Base-by-base conservation (phyloP, 2,797 vertebrate genomes). In the Enteromius treurensis region DNA sequence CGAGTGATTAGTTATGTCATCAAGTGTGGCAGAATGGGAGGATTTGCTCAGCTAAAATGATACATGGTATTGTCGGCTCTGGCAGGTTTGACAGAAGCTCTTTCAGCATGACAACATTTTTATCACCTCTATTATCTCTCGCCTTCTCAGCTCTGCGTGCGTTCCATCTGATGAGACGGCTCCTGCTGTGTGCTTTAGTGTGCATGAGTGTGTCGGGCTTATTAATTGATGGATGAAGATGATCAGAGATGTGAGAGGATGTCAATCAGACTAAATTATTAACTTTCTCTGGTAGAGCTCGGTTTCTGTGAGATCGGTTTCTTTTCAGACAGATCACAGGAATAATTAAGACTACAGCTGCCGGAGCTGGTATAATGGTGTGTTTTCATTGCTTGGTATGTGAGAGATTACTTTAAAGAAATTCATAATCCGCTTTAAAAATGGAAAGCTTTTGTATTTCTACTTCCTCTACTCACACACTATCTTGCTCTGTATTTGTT, bases 171-270 rank as follows among this genome's bases (percentile, higher is more conserved):
- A 78, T 64, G 58, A 86, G 80, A 79, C 37, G 1, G 42, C 49
- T 75, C 83, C 49, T 42, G 68, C 55, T 64, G 77, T 15, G 75
- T 14, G 62, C 29, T 37, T 75, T 53, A 58, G 15, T 69, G 74
- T 45, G 81, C 19, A 23, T 47, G 34, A 23, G 49, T 68, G 17
- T 79, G 84, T 84, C 47, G 15, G 79, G 65, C 84, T 79, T 80
- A 83, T 85, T 83, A 85, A 87, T 81, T 40, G 78, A 85, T 84
- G 78, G 64, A 86, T 81, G 75, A 81, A 69, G 74, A 80, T 84
- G 86, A 87, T 78, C 79, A 77, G 74, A 70, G 83, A 84, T 83
- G 71, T 78, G 53, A 85, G 86, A 85, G 60, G 58, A 84, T 51
- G 81, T 51, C 79, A 85, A 47, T 81, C 65, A 60, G 71, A 79